Evolutionary conservation across 2,797 vertebrate genomes (phyloP).

Genomic region (Bryconaethiops microstoma): DNA sequence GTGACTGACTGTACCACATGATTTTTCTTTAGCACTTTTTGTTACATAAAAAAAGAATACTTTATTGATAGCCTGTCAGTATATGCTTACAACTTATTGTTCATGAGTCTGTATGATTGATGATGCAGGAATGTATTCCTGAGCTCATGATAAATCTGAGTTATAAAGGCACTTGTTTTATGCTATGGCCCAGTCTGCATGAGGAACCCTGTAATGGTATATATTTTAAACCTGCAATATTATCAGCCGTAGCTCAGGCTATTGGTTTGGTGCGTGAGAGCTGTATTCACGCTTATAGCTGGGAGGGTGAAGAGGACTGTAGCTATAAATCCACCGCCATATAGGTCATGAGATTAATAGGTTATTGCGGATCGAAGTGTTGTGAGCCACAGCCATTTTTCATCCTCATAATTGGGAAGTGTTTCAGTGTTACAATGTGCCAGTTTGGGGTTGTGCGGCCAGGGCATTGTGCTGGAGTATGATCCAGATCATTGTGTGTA

Average conservation of each 20-base stretch:
- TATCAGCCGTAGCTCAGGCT: slow-evolving; percentile 3
- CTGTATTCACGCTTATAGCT: slow-evolving; percentile 15
- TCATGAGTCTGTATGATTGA: slow-evolving; percentile 28
- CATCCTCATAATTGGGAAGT: slow-evolving; percentile 54
- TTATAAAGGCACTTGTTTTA: slow-evolving; percentile 12
- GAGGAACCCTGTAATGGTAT: neutral
- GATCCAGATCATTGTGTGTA: slow-evolving; percentile 25
- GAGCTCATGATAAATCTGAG: slow-evolving; percentile 10
- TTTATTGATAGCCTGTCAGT: slow-evolving; percentile 25
- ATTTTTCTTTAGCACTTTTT: slow-evolving; percentile 8
- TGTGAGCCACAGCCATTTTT: slow-evolving; percentile 46
- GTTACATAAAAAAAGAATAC: slow-evolving; percentile 9
- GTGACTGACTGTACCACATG: neutral
- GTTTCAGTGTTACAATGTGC: slow-evolving; percentile 31
- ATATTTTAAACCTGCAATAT: slow-evolving; percentile 10
- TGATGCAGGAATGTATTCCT: slow-evolving; percentile 6
- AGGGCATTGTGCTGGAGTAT: slow-evolving; percentile 25
- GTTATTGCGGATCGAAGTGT: slow-evolving; percentile 50
- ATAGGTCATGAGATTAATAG: slow-evolving; percentile 54
- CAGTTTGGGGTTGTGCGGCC: slow-evolving; percentile 45
- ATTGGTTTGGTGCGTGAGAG: slow-evolving; percentile 1
- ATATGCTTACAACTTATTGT: slow-evolving; percentile 25
- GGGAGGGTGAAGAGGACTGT: slow-evolving; percentile 3
- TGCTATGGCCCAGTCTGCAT: slow-evolving; percentile 2
- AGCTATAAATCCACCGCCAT: slow-evolving; percentile 48